Evolutionary conservation across 2,888 invertebrate species (phyloP), one percentile per base, ranked within the genome.

Genomic region (Clunio marinus): DNA sequence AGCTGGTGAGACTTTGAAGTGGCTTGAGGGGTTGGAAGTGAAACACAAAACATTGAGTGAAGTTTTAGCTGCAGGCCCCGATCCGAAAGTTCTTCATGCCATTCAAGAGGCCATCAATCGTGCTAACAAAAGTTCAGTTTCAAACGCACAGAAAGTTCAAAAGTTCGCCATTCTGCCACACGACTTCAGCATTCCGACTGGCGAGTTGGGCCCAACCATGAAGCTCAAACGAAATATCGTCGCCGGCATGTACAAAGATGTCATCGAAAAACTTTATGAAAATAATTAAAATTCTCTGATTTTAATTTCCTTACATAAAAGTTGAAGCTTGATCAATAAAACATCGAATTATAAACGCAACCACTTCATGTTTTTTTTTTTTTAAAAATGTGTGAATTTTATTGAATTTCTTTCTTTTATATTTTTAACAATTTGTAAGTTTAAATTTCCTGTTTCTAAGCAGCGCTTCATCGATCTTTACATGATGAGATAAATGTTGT

Each of bases 141-240:
- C 94, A 2, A 89, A 91, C 77, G 95, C 95, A 32, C 91, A 93
- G 75, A 89, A 85, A 76, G 84, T 96, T 68, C 93, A 94, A 79
- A 96, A 95, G 76, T 91, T 93, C 80, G 81, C 84, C 13, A 85
- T 96, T 70, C 81, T 96, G 70, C 91, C 93, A 0, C 82, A 81
- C 22, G 95, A 96, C 77, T 94, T 96, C 79, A 92, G 93, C 25
- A 81, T 93, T 70, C 82, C 85, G 62, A 89, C 91, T 5, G 95
- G 93, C 71, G 96, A 96, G 83, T 80, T 96, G 75, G 91, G 92
- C 57, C 94, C 94, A 70, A 95, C 95, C 67, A 81, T 95, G 76
- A 95, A 96, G 80, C 80, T 94, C 55, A 90, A 89, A 77, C 84
- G 94, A 72, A 88, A 86, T 73, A 83, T 89, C 58, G 88, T 93